Evolutionary conservation across 2,888 invertebrate genomes (phyloP).

Genomic region (Aphidoletes aphidimyza): DNA sequence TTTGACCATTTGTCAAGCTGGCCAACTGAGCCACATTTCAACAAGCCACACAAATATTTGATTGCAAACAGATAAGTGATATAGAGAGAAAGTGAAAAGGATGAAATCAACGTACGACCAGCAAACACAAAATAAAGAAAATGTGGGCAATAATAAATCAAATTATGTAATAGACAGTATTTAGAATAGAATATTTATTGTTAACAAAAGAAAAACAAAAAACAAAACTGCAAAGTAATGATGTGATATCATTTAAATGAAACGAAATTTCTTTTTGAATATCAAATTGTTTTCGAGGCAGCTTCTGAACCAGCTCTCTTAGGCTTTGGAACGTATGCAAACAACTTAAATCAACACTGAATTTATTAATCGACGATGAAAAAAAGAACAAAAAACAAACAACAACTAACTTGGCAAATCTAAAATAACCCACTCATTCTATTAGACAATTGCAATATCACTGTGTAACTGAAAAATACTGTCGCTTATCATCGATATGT

Average conservation of each 20-base stretch:
- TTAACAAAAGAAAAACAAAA: constrained; percentile 26
- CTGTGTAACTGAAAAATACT: no score
- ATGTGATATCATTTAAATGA: constrained; percentile 12
- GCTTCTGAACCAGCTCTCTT: neutral
- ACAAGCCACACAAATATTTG: no score
- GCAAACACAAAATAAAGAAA: neutral
- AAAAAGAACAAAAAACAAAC: no score
- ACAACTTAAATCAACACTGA: no score
- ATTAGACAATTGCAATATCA: no score
- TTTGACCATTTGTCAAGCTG: no score
- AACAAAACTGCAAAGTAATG: neutral
- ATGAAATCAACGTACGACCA: neutral
- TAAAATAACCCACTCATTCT: no score
- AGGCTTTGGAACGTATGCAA: neutral
- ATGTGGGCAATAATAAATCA: constrained; percentile 23
- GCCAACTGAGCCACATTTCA: no score
- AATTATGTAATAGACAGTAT: neutral
- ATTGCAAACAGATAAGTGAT: neutral
- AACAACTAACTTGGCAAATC: no score
- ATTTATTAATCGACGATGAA: no score
- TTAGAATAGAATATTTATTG: constrained; percentile 36
- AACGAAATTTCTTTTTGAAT: neutral
- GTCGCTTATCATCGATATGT: no score
- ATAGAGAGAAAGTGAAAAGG: neutral
- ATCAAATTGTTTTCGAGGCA: neutral